Base-by-base conservation (phyloP, 2,888 invertebrate genomes). In the Candidula unifasciata region DNA sequence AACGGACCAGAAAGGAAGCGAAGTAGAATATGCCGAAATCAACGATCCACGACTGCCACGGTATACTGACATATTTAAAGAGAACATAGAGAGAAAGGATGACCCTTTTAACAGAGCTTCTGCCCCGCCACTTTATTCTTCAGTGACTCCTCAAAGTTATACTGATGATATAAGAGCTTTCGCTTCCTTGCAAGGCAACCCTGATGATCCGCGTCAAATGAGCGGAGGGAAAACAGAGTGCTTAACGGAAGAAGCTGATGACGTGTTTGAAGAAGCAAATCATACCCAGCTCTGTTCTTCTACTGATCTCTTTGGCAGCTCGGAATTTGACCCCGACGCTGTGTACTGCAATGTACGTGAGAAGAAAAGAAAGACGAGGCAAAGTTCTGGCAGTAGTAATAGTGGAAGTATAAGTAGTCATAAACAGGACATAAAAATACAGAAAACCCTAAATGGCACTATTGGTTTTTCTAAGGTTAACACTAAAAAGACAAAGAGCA, bases 51-150 rank as follows among this genome's bases (percentile, higher is more conserved):
- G 74, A 16, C 77, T 87, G 44, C 87, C 87, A 24, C 73, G 87
- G 6, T 85, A 87, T 37, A 82, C 87, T 16, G 85, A 87, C 76
- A 85, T 87, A 54, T 87, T 87, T 82, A 84, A 79, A 37, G 87
- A 87, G 74, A 89, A 89, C 77, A 88, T 90, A 66, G 90, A 89
- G 66, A 88, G 87, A 73, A 68, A 79, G 33, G 83, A 83, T 1
- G 80, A 87, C 60, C 87, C 87, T 0, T 87, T 87, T 69, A 85
- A 69, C 57, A 82, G 78, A 18, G 87, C 87, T 24, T 80, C 86
- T 0, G 87, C 87, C 1, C 87, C 87, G 1, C 86, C 86, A 16
- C 24, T 86, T 30, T 79, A 79, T 24, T 80, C 85, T n/a, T 83
- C 83, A 54, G 85, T 73, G 18, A 33, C 79, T 54, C 35, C 44